Evolutionary conservation across 2,888 invertebrate species (phyloP), one percentile per base, ranked within the genome.

Genomic region (Eupeodes luniger): DNA sequence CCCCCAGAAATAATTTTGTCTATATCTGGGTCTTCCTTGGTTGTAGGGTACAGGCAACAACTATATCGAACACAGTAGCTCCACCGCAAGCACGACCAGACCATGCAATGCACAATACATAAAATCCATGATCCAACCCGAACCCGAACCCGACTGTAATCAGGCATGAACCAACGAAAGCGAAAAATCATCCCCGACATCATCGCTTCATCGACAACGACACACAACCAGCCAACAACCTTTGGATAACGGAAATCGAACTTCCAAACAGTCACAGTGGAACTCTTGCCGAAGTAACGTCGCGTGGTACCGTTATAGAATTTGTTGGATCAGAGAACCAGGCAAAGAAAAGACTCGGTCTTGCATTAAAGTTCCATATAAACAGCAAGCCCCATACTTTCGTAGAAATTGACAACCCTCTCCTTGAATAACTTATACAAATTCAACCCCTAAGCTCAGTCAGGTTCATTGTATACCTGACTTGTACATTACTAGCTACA

Each of bases 281-380:
- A 93, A 92, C 93, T 92, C 93, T 93, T 91, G 93, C 90, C 91
- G 92, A 92, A 92, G 91, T 91, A 92, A 92, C 93, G 92, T 92
- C 92, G 91, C 90, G 92, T 91, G 91, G 91, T 91, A 90, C 91
- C 90, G 91, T 88, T 80, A 72, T 59, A 74, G 11, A 57, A 61
- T 55, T 74, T 76, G 57, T 83, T 87, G 80, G 74, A 81, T 77
- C 80, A 84, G n/a, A 47, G 19, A 27, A 74, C 78, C 61, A 78
- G 77, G 27, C 51, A 72, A 49, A 47, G 59, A 55, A 74, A 53
- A 53, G 49, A 61, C 70, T 80, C 79, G 75, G 80, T 75, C 69
- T 47, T 61, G 44, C 12, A 44, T 34, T 53, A 61, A 49, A 66
- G 72, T 67, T 51, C 36, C n/a, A 51, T 5, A 66, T 12, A 64